Evolutionary conservation across 2,797 vertebrate species (phyloP).

Genomic region (Botia kubotai): DNA sequence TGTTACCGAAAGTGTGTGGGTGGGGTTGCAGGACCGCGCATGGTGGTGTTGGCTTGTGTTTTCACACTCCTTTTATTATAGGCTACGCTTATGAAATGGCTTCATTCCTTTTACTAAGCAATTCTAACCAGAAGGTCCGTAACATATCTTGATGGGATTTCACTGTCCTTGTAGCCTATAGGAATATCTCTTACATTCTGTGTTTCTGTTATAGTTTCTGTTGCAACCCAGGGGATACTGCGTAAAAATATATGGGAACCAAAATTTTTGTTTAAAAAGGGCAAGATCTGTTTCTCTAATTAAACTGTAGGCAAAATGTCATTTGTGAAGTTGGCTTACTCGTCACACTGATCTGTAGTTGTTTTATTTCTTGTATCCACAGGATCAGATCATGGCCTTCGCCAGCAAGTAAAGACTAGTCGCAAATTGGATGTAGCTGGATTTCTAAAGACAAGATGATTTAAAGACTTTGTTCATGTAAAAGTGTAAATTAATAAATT

Average conservation of each 20-base stretch:
- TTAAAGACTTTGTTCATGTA: constrained; percentile 62
- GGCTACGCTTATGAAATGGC: constrained; percentile 79
- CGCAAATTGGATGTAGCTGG: constrained; percentile 17
- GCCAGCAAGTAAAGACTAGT: constrained; percentile 86
- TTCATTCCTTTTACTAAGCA: constrained; percentile 78
- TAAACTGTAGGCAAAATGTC: neutral
- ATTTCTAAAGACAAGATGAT: constrained; percentile 55
- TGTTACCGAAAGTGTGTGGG: constrained; percentile 86
- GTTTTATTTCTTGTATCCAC: constrained; percentile 66
- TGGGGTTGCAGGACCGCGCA: constrained; percentile 76
- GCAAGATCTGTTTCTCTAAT: neutral
- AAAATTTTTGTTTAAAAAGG: neutral
- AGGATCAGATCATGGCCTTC: constrained; percentile 95
- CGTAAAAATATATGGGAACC: neutral
- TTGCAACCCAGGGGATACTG: neutral
- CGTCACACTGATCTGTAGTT: constrained; percentile 32
- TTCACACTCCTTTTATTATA: constrained; percentile 85
- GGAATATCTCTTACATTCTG: constrained; percentile 47
- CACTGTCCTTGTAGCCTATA: constrained; percentile 53
- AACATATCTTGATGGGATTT: constrained; percentile 66
- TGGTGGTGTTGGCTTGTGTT: constrained; percentile 80
- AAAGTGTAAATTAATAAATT: constrained; percentile 73
- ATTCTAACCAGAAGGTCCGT: constrained; percentile 72
- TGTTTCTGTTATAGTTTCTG: constrained; percentile 38
- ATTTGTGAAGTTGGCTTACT: neutral